These are phyloP conservation scores for Cantharis flavilabris DNA, from an alignment of 2,888 invertebrate species.

Conservation along the genomic window DNA sequence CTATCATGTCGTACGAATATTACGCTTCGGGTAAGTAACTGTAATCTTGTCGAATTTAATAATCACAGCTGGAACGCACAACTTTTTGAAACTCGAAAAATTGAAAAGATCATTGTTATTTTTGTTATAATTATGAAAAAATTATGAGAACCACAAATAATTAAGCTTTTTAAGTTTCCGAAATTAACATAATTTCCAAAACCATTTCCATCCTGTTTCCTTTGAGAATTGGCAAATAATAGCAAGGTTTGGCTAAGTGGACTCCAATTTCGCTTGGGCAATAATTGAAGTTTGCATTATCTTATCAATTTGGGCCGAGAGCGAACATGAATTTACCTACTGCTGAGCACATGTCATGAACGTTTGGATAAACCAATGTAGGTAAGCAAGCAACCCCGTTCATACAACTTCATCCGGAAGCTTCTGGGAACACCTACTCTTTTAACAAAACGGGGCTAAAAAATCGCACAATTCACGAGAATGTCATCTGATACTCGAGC, in stretches of 20 bases:
- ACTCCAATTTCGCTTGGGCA: neutral
- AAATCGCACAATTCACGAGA: constrained; percentile 47
- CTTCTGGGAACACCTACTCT: constrained; percentile 50
- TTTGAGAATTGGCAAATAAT: neutral
- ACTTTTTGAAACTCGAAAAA: neutral
- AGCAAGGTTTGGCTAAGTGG: neutral
- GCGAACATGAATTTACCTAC: neutral
- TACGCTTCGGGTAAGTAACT: constrained; percentile 18
- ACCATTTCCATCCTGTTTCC: neutral
- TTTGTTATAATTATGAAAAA: neutral
- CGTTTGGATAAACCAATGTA: constrained; percentile 3
- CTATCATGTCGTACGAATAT: constrained; percentile 7
- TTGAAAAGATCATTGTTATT: neutral
- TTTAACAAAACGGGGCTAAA: constrained; percentile 48
- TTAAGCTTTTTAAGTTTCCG: neutral
- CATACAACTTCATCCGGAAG: constrained; percentile 51
- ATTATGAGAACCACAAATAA: neutral
- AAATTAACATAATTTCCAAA: neutral
- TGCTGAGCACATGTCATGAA: constrained; percentile 6
- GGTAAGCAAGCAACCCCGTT: constrained; percentile 17
- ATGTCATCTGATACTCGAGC: constrained; percentile 52
- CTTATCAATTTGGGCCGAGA: neutral
- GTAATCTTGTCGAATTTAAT: constrained; percentile 8
- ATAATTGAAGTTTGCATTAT: neutral
- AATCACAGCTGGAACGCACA: constrained; percentile 11